Evolutionary conservation across 2,888 invertebrate species (phyloP).

Genomic region (Melieria omissa): DNA sequence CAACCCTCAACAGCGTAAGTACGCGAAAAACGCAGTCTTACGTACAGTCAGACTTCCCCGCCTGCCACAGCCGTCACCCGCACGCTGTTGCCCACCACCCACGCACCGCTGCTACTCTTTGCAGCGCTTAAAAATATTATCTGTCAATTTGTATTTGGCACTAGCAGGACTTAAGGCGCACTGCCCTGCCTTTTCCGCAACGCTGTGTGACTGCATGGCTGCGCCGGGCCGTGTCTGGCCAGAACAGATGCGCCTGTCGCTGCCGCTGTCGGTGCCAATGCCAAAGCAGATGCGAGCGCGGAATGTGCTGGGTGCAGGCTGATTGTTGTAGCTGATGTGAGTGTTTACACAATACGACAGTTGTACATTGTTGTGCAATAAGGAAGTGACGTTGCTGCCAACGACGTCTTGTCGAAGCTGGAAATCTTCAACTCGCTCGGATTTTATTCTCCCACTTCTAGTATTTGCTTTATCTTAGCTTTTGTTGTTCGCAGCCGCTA

Average conservation of each 20-base stretch:
- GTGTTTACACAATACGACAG: conserved; percentile 7
- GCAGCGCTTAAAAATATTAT: conserved; percentile 58
- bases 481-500: too few species aligned
- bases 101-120: conserved; percentile 10
- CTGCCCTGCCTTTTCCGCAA: too few species aligned
- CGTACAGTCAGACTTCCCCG: neutral
- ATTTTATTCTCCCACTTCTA: too few species aligned
- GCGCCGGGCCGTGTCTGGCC: too few species aligned
- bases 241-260: neutral
- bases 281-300: conserved; percentile 6
- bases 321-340: neutral
- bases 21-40: conserved; percentile 31
- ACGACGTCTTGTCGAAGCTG: too few species aligned
- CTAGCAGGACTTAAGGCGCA: conserved; percentile 26
- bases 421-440: too few species aligned
- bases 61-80: neutral
- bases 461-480: too few species aligned
- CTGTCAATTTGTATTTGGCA: conserved; percentile 62
- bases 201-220: too few species aligned
- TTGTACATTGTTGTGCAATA: conserved; percentile 16
- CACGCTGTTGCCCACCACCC: neutral
- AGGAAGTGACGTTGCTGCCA: neutral
- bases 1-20: conserved; percentile 27
- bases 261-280: neutral
- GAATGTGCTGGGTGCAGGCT: conserved; percentile 3